Evolutionary conservation across 2,888 invertebrate species (phyloP), one percentile per base, ranked within the genome.

Genomic region (Melieria crassipennis): DNA sequence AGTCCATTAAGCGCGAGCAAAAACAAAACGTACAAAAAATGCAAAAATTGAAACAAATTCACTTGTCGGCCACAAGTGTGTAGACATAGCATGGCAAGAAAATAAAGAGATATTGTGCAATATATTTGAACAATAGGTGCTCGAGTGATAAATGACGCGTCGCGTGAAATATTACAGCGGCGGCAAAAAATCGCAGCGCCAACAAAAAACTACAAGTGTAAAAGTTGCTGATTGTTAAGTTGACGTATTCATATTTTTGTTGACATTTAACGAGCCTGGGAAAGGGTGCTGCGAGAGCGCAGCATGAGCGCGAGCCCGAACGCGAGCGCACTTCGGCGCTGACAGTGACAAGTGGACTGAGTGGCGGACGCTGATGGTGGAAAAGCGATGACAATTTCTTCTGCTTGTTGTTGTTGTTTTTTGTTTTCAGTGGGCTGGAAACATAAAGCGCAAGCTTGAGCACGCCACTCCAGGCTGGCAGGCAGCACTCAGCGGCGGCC

Each of bases 141-240:
- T 48, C 61, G 67, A 67, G 67, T 67, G 67, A 67, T 67, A 67
- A 67, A 67, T 67, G 67, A 67, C 61, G 67, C 48, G 60, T 60
- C 67, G 52, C 43, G 48, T 50, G 42, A 67, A 57, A 4, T 42
- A 58, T 60, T 13, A 67, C 58, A 67, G 52, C 30, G n/a, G 43
- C 47, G 16, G n/a, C 13, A 67, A 61, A 67, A 47, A 16, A 48
- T 50, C 50, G 30, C 50, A 50, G 50, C 50, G 11, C n/a, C 52
- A 5, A 64, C 42, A 64, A 64, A 60, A 30, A 58, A 58, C 42
- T 7, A 63, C 16, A 50, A 47, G 5, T 52, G 43, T 43, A 10
- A 52, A 65, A 65, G 16, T 43, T 65, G 43, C 64, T 55, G 43
- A 50, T 64, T 64, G 46, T 50, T 43, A 7, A 47, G n/a, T 30